Evolutionary conservation across 2,888 invertebrate genomes (phyloP).

Genomic region (Cataglyphis altisquamis): DNA sequence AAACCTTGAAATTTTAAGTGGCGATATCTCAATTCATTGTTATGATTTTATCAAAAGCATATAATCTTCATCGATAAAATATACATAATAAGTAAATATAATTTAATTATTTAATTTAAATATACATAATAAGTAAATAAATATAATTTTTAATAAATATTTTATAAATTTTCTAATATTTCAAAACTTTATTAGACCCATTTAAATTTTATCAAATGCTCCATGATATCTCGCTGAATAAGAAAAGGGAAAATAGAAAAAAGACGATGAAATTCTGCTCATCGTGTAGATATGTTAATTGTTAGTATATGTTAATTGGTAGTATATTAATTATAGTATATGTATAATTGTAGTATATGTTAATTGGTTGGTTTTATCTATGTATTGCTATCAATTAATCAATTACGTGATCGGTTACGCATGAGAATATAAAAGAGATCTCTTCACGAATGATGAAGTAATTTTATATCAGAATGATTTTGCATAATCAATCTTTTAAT

Average conservation of each 20-base stretch:
- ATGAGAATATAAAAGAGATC: neutral
- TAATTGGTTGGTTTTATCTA: neutral
- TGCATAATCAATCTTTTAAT: neutral
- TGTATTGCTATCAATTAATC: neutral
- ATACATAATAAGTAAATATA: neutral
- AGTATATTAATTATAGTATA: too few relatives aligned
- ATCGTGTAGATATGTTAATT: neutral
- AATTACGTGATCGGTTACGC: neutral
- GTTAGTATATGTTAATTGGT: too few relatives aligned
- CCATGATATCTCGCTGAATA: neutral
- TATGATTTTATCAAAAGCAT: neutral
- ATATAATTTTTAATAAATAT: neutral
- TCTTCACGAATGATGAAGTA: neutral
- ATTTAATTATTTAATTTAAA: slow-evolving; percentile 4
- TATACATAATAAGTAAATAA: too few relatives aligned
- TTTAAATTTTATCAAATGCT: neutral
- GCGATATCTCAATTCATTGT: slow-evolving; percentile 8
- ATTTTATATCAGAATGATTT: neutral
- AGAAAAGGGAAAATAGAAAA: too few relatives aligned
- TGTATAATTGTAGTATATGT: too few relatives aligned
- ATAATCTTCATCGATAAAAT: slow-evolving; percentile 15
- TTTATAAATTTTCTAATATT: neutral
- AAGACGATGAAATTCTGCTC: neutral
- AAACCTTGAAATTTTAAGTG: slow-evolving; percentile 9
- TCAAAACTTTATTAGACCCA: neutral